Evolutionary conservation across 2,888 invertebrate genomes (phyloP), one percentile per base, ranked within the genome.

Genomic region (Machimus rusticus): DNA sequence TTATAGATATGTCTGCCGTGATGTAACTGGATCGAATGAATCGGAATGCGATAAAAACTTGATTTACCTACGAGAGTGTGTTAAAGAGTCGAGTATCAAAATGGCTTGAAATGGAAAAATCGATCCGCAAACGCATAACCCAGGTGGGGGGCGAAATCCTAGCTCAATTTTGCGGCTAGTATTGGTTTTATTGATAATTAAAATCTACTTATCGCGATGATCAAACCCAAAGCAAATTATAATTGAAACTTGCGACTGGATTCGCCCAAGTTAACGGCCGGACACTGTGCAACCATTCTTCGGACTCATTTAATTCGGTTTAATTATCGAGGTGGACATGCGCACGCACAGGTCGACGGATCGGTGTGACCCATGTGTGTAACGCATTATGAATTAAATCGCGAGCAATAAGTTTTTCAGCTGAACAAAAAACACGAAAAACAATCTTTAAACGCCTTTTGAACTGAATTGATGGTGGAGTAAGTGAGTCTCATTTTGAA

Each of bases 361-460:
- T n/a, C 84, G 0, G 39, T 66, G 51, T 74, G 74, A 57, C 37
- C 66, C 66, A 14, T 51, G 66, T 74, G 34, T 28, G 51, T 74
- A 82, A 57, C 74, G 84, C 74, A 74, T 84, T 31, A 84, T 81
- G 81, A 51, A 81, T 55, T 81, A 84, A 84, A 84, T 84, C n/a
- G 57, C 84, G 28, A 74, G 84, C 84, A 84, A 84, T 66, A 84
- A 66, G 66, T 84, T 79, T 84, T 84, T 84, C 84, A 31, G 66
- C 39, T 74, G 39, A 28, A 66, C 84, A 84, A 84, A 84, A 84
- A 84, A 66, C 74, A 84, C 74, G 84, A 74, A 84, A 84, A 66
- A 84, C 74, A 84, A 84, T 84, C 84, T 66, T 82, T 82, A 86
- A 86, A 86, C 86, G 86, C 86, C 86, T 86, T 77, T 86, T 86